Percentiles rank a stretch among this genome's conserved stretches.
Conservation (phyloP, 2,888 invertebrate species). For the Pachydiplax longipennis region DNA sequence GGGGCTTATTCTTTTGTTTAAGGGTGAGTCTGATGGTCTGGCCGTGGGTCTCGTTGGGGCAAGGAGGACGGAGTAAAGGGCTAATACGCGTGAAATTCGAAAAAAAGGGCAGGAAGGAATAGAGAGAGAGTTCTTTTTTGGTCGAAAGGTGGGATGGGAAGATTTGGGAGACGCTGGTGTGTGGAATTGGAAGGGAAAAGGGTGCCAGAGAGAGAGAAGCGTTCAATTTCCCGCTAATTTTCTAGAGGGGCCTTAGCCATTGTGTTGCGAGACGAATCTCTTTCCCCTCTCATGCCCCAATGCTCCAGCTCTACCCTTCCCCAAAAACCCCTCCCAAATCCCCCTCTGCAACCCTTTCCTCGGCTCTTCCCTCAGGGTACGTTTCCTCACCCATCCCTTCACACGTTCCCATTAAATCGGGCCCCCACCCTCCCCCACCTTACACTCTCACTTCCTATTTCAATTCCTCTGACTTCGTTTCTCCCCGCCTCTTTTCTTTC, state of each 20-base stretch:
- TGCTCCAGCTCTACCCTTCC: no score
- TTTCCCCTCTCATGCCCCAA: neutral
- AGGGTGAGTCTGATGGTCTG: neutral
- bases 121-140: neutral
- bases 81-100: neutral
- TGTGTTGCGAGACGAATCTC: neutral
- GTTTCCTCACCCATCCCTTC: neutral
- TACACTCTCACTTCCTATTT: neutral
- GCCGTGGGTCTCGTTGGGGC: neutral
- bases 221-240: conserved; percentile 44
- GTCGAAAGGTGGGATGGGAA: neutral
- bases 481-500: neutral
- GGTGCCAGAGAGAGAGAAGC: neutral
- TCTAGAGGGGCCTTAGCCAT: conserved; percentile 29
- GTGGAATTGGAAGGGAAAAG: neutral
- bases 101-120: neutral
- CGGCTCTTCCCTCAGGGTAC: neutral
- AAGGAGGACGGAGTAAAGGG: neutral
- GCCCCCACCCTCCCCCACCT: neutral
- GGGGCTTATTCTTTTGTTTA: neutral
- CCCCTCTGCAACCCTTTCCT: neutral
- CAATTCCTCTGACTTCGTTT: neutral
- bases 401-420: neutral
- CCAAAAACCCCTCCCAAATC: no score
- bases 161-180: neutral